Base-by-base conservation (phyloP, 1,140 invertebrate species). In the Cryptotermes secundus region DNA sequence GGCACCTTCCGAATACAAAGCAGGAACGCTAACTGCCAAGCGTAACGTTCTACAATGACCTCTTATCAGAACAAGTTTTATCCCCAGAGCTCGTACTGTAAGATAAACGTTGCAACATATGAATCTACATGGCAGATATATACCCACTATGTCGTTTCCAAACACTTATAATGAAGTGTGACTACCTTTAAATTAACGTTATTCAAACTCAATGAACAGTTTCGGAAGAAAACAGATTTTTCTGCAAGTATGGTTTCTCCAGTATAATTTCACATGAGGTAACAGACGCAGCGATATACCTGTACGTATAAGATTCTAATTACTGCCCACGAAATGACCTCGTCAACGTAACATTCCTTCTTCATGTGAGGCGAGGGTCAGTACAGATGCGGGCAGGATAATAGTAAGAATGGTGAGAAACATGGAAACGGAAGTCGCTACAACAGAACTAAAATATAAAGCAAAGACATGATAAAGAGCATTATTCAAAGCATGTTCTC, bases 251-350 rank as follows among this genome's bases (percentile, higher is more conserved):
- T 72, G 59, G 26, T 31, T 72, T 31, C 59, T 31, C 9, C 26
- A 72, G 59, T 72, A 72, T 31, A 72, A 4, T 0, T 72, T 49
- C 22, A 49, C 45, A 19, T 19, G 45, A 49, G 45, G 26, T 72
- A 72, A 72, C n/a, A 72, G 59, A 72, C 26, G 14, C 31, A n/a
- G 26, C 59, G 59, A 72, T 31, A n/a, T n/a, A n/a, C n/a, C n/a
- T n/a, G n/a, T 72, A 72, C 16, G 59, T 72, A 72, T 72, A n/a
- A 72, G 26, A 26, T 72, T 72, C 59, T 72, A 72, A 72, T 72
- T 72, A 72, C 59, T n/a, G 59, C 59, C 26, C 59, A 72, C 59
- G 59, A 72, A 72, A 72, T 72, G 59, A 72, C 59, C 59, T 72
- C 59, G 26, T 72, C 59, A 72, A 72, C 59, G 59, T 72, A n/a